Evolutionary conservation across 2,888 invertebrate genomes (phyloP).

Genomic region (Cactoblastis cactorum): DNA sequence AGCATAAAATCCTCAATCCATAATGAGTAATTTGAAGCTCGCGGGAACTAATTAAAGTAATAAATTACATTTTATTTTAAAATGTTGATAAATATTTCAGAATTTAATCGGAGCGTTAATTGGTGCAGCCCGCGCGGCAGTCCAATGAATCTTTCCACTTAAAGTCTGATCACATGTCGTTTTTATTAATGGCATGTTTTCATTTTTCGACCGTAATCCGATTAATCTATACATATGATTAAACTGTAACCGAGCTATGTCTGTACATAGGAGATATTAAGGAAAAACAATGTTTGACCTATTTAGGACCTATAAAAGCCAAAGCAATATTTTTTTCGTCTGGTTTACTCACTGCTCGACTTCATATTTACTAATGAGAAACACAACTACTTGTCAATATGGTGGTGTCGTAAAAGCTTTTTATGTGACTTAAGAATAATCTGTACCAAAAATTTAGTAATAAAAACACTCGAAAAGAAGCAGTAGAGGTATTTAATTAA

Average conservation of each 20-base stretch:
- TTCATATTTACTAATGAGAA: too few relatives aligned
- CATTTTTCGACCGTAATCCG: slow-evolving; percentile 39
- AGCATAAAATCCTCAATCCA: background rate
- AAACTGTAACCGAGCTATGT: too few relatives aligned
- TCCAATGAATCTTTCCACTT: slow-evolving; percentile 37
- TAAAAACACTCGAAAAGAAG: too few relatives aligned
- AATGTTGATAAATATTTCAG: slow-evolving; percentile 52
- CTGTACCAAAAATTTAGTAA: too few relatives aligned
- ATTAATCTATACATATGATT: slow-evolving; percentile 45
- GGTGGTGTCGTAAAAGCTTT: too few relatives aligned
- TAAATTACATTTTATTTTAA: slow-evolving; percentile 34
- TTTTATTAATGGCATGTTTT: slow-evolving; percentile 47
- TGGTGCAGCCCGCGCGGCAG: slow-evolving; percentile 23
- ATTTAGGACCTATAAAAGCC: too few relatives aligned
- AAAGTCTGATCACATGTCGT: slow-evolving; percentile 44
- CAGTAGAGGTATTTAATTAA: slow-evolving; percentile 6
- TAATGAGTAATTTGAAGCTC: background rate
- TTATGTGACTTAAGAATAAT: too few relatives aligned
- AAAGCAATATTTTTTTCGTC: too few relatives aligned
- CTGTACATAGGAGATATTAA: too few relatives aligned
- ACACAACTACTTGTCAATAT: too few relatives aligned
- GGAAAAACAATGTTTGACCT: too few relatives aligned
- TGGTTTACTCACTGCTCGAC: too few relatives aligned
- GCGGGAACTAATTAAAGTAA: slow-evolving; percentile 23
- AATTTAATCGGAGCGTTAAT: slow-evolving; percentile 52